phyloP scores from a whole-genome alignment of 2,113 vertebrate species.

The Antennarius striatus region DNA sequence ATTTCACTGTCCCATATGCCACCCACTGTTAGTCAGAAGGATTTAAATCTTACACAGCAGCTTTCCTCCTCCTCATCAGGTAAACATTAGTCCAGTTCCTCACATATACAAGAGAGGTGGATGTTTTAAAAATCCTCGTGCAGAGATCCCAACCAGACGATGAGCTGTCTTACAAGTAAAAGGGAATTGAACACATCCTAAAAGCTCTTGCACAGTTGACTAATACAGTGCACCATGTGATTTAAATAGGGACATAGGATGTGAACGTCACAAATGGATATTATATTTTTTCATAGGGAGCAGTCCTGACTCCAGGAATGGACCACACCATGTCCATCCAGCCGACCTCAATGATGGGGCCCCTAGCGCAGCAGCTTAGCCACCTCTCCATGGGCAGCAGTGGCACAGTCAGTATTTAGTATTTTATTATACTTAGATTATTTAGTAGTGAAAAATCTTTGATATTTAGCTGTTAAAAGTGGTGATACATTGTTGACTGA shows the following conservation, averaged over 20 bases:
- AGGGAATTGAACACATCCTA: no score
- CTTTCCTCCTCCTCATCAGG: not conserved
- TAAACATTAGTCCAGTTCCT: not conserved
- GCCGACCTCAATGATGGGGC: conserved; percentile 88
- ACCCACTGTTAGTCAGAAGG: no score
- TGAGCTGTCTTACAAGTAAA: no score
- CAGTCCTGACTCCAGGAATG: conserved; percentile 87
- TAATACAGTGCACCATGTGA: not conserved
- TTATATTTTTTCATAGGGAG: conserved; percentile 74
- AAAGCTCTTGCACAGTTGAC: not conserved
- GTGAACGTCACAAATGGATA: no score
- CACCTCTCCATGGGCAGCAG: conserved; percentile 88
- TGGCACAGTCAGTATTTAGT: conserved; percentile 80
- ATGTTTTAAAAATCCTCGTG: no score
- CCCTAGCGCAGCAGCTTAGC: conserved; percentile 88
- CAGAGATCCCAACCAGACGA: no score
- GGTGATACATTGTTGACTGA: not conserved
- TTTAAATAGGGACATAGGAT: not conserved
- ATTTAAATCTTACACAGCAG: no score
- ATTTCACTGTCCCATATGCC: no score
- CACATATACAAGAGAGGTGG: no score
- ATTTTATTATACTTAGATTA: not conserved
- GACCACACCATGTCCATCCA: conserved; percentile 90
- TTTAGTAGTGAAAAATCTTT: not conserved
- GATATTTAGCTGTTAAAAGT: not conserved